phyloP scores from a whole-genome alignment of 1,140 invertebrate genomes.

The Gryon sp. region DNA sequence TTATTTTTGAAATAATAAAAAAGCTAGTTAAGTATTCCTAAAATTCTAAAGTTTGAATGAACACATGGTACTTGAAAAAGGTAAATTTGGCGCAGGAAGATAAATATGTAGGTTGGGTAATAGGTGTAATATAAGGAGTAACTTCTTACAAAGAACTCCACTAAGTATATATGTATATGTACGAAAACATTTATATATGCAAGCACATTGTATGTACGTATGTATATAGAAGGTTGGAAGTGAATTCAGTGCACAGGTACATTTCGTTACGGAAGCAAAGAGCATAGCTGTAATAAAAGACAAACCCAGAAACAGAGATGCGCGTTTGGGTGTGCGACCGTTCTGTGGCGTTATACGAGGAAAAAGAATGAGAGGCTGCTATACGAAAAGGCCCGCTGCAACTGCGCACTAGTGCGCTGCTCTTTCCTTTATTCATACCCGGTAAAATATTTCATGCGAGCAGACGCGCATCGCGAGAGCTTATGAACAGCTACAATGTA shows the following conservation, averaged over 20 bases:
- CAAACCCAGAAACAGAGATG: conserved; percentile 57
- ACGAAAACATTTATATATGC: neutral
- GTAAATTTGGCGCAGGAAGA: conserved; percentile 37
- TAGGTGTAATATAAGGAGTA: conserved; percentile 51
- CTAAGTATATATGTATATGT: conserved; percentile 8
- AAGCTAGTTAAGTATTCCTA: conserved; percentile 51
- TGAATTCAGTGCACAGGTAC: conserved; percentile 49
- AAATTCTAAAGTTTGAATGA: conserved; percentile 56
- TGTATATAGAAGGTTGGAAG: neutral
- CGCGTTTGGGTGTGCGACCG: conserved; percentile 51
- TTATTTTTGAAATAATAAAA: conserved; percentile 62
- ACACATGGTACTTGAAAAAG: conserved; percentile 52
- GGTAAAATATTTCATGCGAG: conserved; percentile 72
- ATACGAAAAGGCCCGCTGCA: conserved; percentile 50
- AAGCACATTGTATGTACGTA: conserved; percentile 9
- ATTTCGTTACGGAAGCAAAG: conserved; percentile 63
- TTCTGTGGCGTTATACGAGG: conserved; percentile 50
- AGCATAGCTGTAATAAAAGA: conserved; percentile 66
- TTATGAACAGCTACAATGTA: conserved; percentile 69
- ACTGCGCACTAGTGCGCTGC: conserved; percentile 40
- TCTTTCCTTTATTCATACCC: conserved; percentile 71
- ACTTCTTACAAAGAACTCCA: conserved; percentile 41
- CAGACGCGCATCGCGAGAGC: conserved; percentile 63
- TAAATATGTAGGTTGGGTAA: conserved; percentile 46
- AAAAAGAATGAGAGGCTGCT: conserved; percentile 43